Percentiles rank a stretch among this genome's conserved stretches.
Conservation (phyloP, 1,140 invertebrate genomes). For the Anastrepha ludens region DNA sequence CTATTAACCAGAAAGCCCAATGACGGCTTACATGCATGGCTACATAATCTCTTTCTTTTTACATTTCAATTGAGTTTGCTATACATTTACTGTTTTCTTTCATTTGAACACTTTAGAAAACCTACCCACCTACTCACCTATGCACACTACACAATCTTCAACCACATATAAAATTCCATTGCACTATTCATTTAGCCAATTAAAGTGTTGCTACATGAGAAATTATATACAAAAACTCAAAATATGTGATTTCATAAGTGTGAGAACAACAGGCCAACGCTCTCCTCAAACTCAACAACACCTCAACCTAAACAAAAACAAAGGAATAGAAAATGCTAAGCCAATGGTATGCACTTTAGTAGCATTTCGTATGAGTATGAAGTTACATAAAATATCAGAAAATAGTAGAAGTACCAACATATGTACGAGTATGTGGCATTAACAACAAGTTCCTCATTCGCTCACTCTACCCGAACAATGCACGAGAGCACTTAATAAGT, state of each 20-base stretch:
- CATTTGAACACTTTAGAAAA: no score
- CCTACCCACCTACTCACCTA: no score
- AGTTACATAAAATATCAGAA: not conserved
- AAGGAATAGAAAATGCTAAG: no score
- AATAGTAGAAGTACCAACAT: not conserved
- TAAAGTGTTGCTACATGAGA: not conserved
- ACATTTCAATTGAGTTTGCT: no score
- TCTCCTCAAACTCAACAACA: not conserved
- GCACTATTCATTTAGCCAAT: not conserved
- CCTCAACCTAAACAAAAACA: not conserved
- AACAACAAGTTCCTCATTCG: not conserved
- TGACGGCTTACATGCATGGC: no score
- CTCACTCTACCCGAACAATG: not conserved
- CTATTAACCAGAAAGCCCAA: no score
- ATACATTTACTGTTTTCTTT: no score
- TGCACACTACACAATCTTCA: no score
- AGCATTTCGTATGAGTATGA: not conserved
- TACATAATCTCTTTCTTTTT: no score
- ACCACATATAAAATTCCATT: not conserved
- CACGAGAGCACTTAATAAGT: not conserved
- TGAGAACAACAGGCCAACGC: not conserved
- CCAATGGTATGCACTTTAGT: no score
- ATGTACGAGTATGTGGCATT: not conserved
- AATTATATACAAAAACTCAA: not conserved
- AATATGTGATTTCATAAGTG: not conserved